These are phyloP conservation scores for Dendrocincla fuliginosa DNA, from an alignment of 2,797 vertebrate genomes.

Conservation along the genomic window DNA sequence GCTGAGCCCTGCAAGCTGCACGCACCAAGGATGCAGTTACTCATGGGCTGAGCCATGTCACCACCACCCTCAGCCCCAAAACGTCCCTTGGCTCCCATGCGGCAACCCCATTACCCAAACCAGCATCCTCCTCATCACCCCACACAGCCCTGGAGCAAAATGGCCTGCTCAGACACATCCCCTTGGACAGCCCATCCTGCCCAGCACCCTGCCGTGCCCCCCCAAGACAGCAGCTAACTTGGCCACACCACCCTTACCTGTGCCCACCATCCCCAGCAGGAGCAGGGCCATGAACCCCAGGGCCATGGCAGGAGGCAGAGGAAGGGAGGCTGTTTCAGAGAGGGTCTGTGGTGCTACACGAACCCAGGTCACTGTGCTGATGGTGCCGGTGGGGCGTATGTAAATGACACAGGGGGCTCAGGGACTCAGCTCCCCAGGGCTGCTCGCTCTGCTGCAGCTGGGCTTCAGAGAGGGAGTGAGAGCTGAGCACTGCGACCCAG, in stretches of 20 bases:
- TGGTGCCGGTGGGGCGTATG: not conserved
- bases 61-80: not conserved
- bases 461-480: not conserved
- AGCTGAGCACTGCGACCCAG: not conserved
- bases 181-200: not conserved
- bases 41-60: not conserved
- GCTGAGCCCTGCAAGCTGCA: conserved; percentile 36
- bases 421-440: not conserved
- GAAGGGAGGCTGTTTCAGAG: not conserved
- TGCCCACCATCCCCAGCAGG: not conserved
- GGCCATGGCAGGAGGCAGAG: conserved; percentile 14
- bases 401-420: conserved; percentile 44
- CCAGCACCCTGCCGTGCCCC: not conserved
- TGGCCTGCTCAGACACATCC: rapidly evolving
- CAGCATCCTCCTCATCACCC: not conserved
- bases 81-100: not conserved
- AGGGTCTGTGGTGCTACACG: not conserved
- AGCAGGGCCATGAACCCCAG: not conserved
- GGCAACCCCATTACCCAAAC: rapidly evolving
- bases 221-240: not conserved
- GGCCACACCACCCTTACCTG: not conserved
- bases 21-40: not conserved
- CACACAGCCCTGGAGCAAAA: not conserved
- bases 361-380: rapidly evolving
- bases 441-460: not conserved